Base-by-base conservation (phyloP, 2,113 vertebrate species). In the Maylandia zebra region DNA sequence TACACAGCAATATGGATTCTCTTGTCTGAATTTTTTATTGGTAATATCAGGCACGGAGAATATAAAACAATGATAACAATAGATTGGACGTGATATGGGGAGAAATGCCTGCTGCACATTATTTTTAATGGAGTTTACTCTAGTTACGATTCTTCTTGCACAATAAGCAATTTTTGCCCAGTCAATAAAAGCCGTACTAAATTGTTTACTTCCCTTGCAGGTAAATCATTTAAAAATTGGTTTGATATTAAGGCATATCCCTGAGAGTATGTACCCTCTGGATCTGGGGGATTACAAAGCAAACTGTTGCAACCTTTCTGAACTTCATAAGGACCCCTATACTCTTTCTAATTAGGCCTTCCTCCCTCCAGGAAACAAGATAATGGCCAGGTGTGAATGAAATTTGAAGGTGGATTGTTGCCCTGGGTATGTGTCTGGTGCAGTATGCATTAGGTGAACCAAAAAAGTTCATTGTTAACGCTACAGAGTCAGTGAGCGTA, bases 181-280 rank as follows among this genome's bases (percentile, higher is more conserved):
- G 91, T 96, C 93, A 90, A 96, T 96, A 92, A 94, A 94, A 91
- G 90, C 74, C 7, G 4, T 78, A 89, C 90, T 89, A 95, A 94
- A 95, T 93, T 94, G 95, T 96, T 96, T 95, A 91, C 92, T 94
- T 96, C 90, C 88, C 90, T 92, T 88, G 91, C 92, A 95, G 92
- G 90, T 93, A 96, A 96, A 96, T 96, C 88, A 94, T 92, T 94
- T 92, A 61, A 94, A 94, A 96, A 96, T 92, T 94, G 93, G 92
- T 85, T 93, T 94, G 94, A 92, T 93, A 96, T 96, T 94, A 95
- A 89, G 84, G 83, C 88, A 89, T 92, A 89, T 95, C 90, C 95
- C 91, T 89, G 84, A 89, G 94, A 91, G 89, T 86, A 50, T 94
- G 91, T 91, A 88, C 53, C 64, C 36, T 74, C 57, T 55, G 90